Evolutionary conservation across 2,113 vertebrate genomes (phyloP).

Genomic region (Macquaria ambigua): DNA sequence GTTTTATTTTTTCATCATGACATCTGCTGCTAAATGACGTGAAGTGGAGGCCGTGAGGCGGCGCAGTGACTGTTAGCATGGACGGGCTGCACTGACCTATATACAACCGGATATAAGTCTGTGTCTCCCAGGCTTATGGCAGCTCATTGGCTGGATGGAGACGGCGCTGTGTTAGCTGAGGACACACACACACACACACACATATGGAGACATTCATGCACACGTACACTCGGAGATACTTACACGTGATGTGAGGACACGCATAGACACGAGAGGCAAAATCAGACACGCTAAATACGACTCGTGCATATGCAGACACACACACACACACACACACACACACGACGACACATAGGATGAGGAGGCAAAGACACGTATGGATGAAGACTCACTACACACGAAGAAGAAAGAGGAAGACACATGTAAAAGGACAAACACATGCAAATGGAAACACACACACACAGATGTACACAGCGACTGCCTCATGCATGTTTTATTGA

Average conservation of each 20-base stretch:
- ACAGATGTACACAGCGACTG: constrained; percentile 25
- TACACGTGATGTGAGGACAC: constrained; percentile 49
- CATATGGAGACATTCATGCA: constrained; percentile 24
- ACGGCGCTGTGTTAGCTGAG: constrained; percentile 35
- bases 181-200: constrained; percentile 26
- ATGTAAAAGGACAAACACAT: not conserved
- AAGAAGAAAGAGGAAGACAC: not conserved
- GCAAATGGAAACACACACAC: constrained; percentile 13
- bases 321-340: not conserved
- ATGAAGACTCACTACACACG: not conserved
- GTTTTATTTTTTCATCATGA: not conserved
- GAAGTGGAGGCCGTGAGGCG: not conserved
- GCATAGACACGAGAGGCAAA: not conserved
- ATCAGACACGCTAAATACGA: constrained; percentile 8
- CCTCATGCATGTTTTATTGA: constrained; percentile 74
- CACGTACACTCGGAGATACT: not conserved
- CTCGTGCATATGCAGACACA: not conserved
- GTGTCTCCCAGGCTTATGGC: constrained; percentile 56
- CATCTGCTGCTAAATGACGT: not conserved
- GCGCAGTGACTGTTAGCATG: constrained; percentile 21
- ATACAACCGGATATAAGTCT: constrained; percentile 40
- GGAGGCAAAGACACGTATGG: too few relatives aligned
- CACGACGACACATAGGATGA: not conserved
- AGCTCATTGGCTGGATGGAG: constrained; percentile 50
- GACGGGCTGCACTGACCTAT: constrained; percentile 58